Evolutionary conservation across 2,797 vertebrate species (phyloP).

Genomic region (Limnodromus scolopaceus): DNA sequence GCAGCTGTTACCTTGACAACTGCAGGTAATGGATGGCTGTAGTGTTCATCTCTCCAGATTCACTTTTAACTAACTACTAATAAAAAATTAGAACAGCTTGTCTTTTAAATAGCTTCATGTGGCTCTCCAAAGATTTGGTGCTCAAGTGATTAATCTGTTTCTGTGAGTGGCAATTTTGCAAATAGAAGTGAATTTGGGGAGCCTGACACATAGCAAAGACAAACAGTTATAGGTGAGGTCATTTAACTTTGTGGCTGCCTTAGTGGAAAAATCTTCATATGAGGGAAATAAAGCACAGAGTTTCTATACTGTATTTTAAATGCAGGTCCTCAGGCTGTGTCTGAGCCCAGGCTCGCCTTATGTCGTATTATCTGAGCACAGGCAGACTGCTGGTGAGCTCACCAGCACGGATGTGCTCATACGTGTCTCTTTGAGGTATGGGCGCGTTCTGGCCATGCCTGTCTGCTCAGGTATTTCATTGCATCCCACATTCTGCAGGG

Average conservation of each 20-base stretch:
- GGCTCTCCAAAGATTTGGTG: background rate
- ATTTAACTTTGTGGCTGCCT: background rate
- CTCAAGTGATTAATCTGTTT: background rate
- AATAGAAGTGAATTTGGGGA: background rate
- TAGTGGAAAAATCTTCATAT: background rate
- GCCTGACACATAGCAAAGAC: background rate
- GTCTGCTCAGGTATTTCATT: background rate
- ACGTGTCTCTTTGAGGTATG: background rate
- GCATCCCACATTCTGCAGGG: background rate
- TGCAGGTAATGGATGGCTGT: constrained; percentile 29
- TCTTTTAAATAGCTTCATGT: background rate
- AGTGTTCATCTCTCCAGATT: background rate
- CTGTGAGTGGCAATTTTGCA: background rate
- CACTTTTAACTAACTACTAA: background rate
- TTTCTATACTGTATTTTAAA: background rate
- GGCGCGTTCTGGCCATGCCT: accelerated
- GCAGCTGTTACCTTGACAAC: constrained; percentile 65
- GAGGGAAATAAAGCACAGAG: background rate
- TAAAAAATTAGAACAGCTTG: constrained; percentile 19
- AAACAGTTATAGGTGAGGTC: background rate
- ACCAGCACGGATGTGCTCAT: background rate
- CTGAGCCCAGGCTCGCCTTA: background rate
- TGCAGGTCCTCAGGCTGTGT: background rate
- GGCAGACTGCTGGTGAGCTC: background rate
- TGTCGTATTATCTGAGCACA: background rate